These are phyloP conservation scores for Vireo altiloquus DNA, from an alignment of 2,113 vertebrate genomes.

Conservation along the genomic window DNA sequence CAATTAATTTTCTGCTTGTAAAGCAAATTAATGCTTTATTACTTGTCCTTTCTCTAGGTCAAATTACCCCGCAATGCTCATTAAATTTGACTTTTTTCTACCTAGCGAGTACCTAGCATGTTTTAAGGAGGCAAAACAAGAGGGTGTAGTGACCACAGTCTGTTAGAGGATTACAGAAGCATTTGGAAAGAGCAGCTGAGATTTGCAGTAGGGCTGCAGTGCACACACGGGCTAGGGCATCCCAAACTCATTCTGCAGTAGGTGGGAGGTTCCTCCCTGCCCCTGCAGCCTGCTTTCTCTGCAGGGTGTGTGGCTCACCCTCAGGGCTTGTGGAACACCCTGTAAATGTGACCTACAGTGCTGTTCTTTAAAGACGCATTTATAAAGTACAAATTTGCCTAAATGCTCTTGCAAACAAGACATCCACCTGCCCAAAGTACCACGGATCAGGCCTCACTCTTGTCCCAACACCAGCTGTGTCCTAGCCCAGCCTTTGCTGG, in stretches of 20 bases:
- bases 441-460: background rate
- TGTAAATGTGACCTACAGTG: background rate
- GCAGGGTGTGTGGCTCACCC: background rate
- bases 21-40: constrained; percentile 7
- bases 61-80: background rate
- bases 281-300: background rate
- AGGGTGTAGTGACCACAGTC: background rate
- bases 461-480: background rate
- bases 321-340: background rate
- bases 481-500: background rate
- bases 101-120: background rate
- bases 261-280: background rate
- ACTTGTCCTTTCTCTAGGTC: background rate
- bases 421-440: background rate
- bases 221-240: fast-evolving
- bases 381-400: background rate
- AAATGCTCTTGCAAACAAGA: background rate
- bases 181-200: background rate
- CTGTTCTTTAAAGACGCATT: background rate
- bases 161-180: background rate
- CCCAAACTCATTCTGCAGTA: fast-evolving
- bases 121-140: background rate
- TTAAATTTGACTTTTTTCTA: background rate
- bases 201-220: background rate
- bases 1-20: background rate